phyloP scores from a whole-genome alignment of 2,113 vertebrate genomes.

The Amblyopsis rosae region DNA sequence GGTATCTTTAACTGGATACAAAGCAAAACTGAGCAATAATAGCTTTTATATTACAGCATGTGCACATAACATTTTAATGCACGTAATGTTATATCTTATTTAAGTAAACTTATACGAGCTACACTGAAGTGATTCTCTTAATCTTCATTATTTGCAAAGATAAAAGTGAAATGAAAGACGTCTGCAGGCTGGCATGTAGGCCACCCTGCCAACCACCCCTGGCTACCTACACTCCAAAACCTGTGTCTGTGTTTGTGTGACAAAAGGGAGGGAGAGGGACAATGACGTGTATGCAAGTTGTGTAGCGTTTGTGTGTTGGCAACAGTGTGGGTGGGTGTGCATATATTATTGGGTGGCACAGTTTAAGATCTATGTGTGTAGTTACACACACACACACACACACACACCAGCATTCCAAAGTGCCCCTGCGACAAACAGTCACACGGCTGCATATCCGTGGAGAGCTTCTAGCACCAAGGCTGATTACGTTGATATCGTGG shows the following conservation, averaged over 20 bases:
- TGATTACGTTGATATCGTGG: constrained; percentile 66
- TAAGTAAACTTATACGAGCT: too few relatives aligned
- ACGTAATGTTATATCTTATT: too few relatives aligned
- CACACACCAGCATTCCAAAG: not conserved
- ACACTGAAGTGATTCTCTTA: too few relatives aligned
- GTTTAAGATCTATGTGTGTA: constrained; percentile 1
- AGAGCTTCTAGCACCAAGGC: constrained; percentile 44
- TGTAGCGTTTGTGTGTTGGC: not conserved
- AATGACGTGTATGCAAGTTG: not conserved
- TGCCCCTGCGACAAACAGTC: constrained; percentile 31
- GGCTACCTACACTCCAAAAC: too few relatives aligned
- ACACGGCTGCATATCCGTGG: constrained; percentile 37
- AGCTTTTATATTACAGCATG: too few relatives aligned
- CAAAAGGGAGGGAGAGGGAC: not conserved
- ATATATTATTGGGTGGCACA: not conserved
- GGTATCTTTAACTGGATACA: too few relatives aligned
- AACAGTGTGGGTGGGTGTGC: not conserved
- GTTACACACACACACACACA: constrained; percentile 38
- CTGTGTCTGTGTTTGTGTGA: constrained; percentile 1
- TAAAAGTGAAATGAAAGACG: too few relatives aligned
- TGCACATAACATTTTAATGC: too few relatives aligned
- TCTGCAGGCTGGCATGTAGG: too few relatives aligned
- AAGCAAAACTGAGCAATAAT: too few relatives aligned
- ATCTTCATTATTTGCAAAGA: too few relatives aligned
- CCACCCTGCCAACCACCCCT: too few relatives aligned